A percentile compares a stretch with the other conserved stretches of the same genome.
Conservation (phyloP, 2,113 vertebrate genomes). For the Zosterops pallidus region DNA sequence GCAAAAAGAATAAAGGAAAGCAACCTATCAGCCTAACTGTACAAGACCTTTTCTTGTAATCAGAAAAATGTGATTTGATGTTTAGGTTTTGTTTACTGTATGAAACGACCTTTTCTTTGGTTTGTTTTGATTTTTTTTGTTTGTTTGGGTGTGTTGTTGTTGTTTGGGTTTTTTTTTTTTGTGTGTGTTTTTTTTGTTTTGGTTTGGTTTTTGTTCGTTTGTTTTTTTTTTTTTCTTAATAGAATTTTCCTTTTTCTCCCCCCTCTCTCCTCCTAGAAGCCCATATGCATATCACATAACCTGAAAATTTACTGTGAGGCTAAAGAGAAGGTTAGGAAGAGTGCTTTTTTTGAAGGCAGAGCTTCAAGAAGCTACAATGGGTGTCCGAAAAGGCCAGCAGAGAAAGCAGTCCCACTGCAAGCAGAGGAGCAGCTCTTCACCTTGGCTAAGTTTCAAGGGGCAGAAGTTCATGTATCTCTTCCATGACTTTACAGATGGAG, state of each 20-base stretch:
- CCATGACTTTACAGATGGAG: not conserved
- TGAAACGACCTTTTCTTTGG: not conserved
- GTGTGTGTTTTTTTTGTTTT: too few species aligned
- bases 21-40: not conserved
- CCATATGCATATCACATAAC: not conserved
- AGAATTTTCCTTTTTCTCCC: fast-evolving
- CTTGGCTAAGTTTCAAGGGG: not conserved
- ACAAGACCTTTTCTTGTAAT: not conserved
- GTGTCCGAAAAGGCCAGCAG: not conserved
- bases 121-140: not conserved
- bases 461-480: not conserved
- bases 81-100: not conserved
- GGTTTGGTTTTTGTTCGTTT: too few species aligned
- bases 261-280: not conserved
- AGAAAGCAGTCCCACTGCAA: not conserved
- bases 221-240: not conserved
- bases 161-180: not conserved
- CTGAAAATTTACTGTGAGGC: not conserved
- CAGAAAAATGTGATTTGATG: not conserved
- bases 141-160: not conserved
- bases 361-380: not conserved
- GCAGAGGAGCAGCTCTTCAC: not conserved
- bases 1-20: not conserved
- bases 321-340: not conserved
- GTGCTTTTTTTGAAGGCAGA: not conserved